A percentile compares a stretch with the other conserved stretches of the same genome.
Evolutionary conservation across 2,113 vertebrate genomes (phyloP).

Genomic region (Calidris pygmaea): DNA sequence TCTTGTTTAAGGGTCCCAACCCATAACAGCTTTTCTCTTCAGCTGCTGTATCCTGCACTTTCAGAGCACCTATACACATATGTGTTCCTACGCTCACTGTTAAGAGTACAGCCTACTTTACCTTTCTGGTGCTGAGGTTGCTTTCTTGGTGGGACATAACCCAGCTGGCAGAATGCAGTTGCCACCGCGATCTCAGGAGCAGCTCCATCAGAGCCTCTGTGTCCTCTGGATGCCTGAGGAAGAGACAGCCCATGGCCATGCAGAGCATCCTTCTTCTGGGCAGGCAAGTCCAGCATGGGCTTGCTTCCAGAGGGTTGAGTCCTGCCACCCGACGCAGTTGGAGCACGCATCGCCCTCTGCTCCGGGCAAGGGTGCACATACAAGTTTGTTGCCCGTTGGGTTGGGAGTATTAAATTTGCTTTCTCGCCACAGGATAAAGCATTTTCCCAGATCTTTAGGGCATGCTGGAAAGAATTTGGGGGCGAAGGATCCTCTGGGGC

Average conservation of each 20-base stretch:
- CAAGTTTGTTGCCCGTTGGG: background rate
- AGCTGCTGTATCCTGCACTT: background rate
- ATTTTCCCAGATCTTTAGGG: constrained; percentile 69
- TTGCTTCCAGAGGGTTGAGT: background rate
- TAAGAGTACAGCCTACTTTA: background rate
- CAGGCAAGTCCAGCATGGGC: background rate
- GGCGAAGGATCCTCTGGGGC: background rate
- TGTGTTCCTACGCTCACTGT: background rate
- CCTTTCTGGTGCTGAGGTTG: background rate
- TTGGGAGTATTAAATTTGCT: background rate
- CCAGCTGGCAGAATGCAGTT: rapidly evolving
- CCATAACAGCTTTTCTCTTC: background rate
- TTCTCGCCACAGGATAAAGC: background rate
- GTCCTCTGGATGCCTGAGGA: background rate
- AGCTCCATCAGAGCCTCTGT: background rate
- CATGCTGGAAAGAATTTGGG: constrained; percentile 32
- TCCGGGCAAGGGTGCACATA: background rate
- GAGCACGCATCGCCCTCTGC: rapidly evolving
- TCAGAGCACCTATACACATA: background rate
- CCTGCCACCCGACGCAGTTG: rapidly evolving
- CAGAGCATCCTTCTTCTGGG: background rate
- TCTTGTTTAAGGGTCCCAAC: background rate
- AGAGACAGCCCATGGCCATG: rapidly evolving
- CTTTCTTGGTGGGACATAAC: background rate
- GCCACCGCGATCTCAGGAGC: background rate